Percentiles rank a stretch among this genome's conserved stretches.
These are phyloP conservation scores for Oscheius sp. DNA, from an alignment of 2,888 invertebrate species.

Conservation along the genomic window DNA sequence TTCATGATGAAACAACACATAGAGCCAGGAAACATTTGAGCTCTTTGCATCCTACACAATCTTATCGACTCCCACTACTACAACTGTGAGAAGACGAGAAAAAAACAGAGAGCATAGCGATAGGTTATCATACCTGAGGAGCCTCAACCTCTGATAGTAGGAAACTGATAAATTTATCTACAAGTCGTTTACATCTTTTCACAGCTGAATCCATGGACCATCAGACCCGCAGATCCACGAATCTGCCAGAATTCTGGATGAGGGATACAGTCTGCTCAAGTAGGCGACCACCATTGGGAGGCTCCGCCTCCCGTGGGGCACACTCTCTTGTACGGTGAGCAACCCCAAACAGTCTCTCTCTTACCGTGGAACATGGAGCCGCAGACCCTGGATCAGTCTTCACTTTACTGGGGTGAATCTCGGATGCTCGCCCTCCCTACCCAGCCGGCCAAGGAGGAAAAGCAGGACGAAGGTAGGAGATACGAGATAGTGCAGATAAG, in stretches of 20 bases:
- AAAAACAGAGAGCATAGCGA: constrained; percentile 27
- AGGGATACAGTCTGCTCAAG: constrained; percentile 14
- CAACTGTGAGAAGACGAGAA: too few relatives aligned
- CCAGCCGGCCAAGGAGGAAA: constrained; percentile 38
- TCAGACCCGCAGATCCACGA: not conserved
- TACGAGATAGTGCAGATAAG: not conserved
- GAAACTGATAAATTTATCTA: constrained; percentile 38
- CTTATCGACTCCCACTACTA: too few relatives aligned
- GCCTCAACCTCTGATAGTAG: constrained; percentile 38
- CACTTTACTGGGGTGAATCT: constrained; percentile 25
- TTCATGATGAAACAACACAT: too few relatives aligned
- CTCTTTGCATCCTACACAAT: too few relatives aligned
- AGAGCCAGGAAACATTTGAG: too few relatives aligned
- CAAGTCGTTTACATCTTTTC: constrained; percentile 29
- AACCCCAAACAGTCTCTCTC: constrained; percentile 25
- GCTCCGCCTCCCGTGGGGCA: constrained; percentile 7
- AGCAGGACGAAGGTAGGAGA: constrained; percentile 21
- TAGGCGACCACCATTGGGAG: constrained; percentile 4
- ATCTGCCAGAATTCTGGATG: constrained; percentile 9
- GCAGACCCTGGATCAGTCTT: constrained; percentile 25
- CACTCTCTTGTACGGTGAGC: not conserved
- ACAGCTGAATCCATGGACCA: not conserved
- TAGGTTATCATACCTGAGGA: constrained; percentile 39
- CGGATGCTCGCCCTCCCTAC: constrained; percentile 33
- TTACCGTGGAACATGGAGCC: constrained; percentile 3